Conservation (phyloP, 2,113 vertebrate genomes). For the Periophthalmodon schlosseri region DNA sequence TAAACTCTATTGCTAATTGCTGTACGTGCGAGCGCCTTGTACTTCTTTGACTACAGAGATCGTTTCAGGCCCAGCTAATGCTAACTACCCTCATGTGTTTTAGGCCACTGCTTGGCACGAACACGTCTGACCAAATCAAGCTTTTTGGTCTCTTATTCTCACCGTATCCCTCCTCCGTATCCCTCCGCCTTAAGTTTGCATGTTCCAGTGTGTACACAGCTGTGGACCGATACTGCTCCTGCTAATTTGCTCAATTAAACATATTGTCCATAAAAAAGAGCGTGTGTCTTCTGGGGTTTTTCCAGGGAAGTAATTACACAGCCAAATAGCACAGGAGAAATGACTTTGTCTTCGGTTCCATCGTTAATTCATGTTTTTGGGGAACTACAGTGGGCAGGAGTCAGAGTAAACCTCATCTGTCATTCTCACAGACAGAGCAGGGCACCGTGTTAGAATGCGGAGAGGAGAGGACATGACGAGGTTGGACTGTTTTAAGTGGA, state of each 20-base stretch:
- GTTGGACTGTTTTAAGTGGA: no score
- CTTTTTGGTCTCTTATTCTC: constrained; percentile 43
- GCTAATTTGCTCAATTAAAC: constrained; percentile 80
- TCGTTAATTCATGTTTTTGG: constrained; percentile 47
- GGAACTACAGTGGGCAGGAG: constrained; percentile 28
- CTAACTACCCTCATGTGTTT: constrained; percentile 63
- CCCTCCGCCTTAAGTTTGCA: constrained; percentile 57
- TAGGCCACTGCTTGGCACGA: constrained; percentile 61
- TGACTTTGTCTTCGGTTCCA: constrained; percentile 52
- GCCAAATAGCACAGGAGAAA: constrained; percentile 69
- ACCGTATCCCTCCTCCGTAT: constrained; percentile 54
- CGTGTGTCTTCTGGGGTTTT: constrained; percentile 72
- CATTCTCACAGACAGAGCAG: neutral
- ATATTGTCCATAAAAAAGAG: constrained; percentile 77
- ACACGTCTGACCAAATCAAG: constrained; percentile 51
- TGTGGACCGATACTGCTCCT: constrained; percentile 67
- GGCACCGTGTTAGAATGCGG: neutral
- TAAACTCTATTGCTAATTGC: neutral
- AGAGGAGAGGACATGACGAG: neutral
- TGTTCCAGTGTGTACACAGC: constrained; percentile 82
- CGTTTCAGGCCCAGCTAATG: constrained; percentile 44
- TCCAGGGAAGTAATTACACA: constrained; percentile 77
- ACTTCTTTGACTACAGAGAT: constrained; percentile 44
- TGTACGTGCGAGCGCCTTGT: constrained; percentile 37
- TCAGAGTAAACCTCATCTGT: constrained; percentile 31